Conservation (phyloP, 2,113 vertebrate species). For the Australoheros scitulus region DNA sequence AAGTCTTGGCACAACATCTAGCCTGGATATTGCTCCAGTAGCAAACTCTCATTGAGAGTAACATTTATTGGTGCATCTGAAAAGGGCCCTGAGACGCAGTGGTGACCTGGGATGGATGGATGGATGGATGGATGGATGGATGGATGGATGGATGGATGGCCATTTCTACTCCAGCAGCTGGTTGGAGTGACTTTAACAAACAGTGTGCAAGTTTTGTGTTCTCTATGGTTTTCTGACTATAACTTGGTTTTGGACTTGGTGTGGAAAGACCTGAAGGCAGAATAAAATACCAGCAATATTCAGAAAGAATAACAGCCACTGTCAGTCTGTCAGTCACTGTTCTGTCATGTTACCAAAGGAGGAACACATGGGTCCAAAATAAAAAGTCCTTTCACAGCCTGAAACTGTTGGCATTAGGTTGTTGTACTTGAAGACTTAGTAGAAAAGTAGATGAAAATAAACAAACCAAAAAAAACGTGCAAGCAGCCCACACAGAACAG, state of each 20-base stretch:
- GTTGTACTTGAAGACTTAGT: conserved; percentile 39
- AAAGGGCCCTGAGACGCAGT: too few relatives aligned
- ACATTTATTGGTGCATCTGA: too few relatives aligned
- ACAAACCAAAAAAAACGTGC: conserved; percentile 24
- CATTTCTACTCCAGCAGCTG: background rate
- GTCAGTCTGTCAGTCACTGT: background rate
- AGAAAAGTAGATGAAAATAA: conserved; percentile 25
- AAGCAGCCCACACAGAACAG: conserved; percentile 42
- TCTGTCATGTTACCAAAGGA: conserved; percentile 24
- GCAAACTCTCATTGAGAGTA: background rate
- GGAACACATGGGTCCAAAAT: conserved; percentile 22
- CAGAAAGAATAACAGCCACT: conserved; percentile 3
- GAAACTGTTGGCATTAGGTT: conserved; percentile 45
- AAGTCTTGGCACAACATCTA: background rate
- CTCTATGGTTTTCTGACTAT: background rate
- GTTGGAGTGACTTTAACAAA: background rate
- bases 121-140: too few relatives aligned
- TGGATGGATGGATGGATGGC: too few relatives aligned
- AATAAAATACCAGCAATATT: conserved; percentile 28
- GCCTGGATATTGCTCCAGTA: background rate
- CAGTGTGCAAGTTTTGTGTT: background rate
- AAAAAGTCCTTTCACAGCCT: conserved; percentile 31
- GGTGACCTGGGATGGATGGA: too few relatives aligned
- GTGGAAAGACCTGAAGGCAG: conserved; percentile 50
- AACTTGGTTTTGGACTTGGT: conserved; percentile 13